phyloP scores from a whole-genome alignment of 2,113 vertebrate genomes.

The Chaenocephalus aceratus region DNA sequence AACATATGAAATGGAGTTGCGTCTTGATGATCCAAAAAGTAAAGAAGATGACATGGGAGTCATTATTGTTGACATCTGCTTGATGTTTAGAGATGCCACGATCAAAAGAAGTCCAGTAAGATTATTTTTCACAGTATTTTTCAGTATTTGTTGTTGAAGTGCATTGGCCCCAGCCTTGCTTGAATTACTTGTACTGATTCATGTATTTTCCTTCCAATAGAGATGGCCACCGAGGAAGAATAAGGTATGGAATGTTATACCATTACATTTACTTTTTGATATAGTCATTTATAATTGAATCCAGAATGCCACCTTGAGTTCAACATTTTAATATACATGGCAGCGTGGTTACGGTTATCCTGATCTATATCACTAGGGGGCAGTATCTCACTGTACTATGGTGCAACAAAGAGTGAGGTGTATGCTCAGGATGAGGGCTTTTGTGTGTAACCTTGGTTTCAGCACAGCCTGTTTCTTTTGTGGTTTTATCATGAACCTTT shows the following conservation, averaged over 20 bases:
- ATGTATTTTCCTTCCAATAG: constrained; percentile 48
- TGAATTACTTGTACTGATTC: constrained; percentile 27
- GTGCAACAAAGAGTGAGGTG: constrained; percentile 64
- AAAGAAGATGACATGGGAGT: constrained; percentile 94
- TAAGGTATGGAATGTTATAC: constrained; percentile 68
- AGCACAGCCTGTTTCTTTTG: constrained; percentile 55
- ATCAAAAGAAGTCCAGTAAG: constrained; percentile 87
- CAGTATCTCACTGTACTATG: constrained; percentile 82
- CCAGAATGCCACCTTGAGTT: neutral
- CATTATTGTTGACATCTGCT: constrained; percentile 88
- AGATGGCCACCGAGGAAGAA: constrained; percentile 74
- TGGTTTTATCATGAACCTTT: constrained; percentile 47
- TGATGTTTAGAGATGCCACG: constrained; percentile 90
- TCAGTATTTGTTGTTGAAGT: neutral
- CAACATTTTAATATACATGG: neutral
- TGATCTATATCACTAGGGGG: constrained; percentile 77
- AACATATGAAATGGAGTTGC: constrained; percentile 87
- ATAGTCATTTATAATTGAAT: neutral
- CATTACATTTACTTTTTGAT: neutral
- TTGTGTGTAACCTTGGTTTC: constrained; percentile 69
- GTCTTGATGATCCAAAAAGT: constrained; percentile 91
- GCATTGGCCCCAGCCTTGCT: too few species aligned
- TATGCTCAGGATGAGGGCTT: constrained; percentile 50
- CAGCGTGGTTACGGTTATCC: neutral
- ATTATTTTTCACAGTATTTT: neutral